Evolutionary conservation across 2,888 invertebrate species (phyloP).

Genomic region (Eupithecia vulgata): DNA sequence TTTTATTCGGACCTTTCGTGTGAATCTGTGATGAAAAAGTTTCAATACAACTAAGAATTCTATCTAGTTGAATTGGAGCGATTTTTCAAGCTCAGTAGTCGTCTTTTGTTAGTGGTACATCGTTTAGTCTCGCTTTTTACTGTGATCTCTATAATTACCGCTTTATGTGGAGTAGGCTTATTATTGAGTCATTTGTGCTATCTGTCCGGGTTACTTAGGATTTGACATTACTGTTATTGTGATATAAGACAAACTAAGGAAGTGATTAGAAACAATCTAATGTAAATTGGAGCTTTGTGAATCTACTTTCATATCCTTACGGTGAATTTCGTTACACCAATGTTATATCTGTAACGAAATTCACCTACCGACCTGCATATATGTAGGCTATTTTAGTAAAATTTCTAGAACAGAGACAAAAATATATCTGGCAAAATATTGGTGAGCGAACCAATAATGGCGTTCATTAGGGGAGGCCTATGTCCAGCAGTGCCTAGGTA

Average conservation of each 20-base stretch:
- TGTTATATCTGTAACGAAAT: no score
- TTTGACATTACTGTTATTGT: background rate
- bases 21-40: slow-evolving; percentile 61
- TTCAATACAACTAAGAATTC: slow-evolving; percentile 54
- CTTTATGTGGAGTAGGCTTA: slow-evolving; percentile 51
- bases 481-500: no score
- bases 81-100: slow-evolving; percentile 83
- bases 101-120: slow-evolving; percentile 74
- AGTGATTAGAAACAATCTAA: background rate
- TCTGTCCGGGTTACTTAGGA: slow-evolving; percentile 1
- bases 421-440: no score
- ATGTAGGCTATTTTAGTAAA: no score
- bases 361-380: no score
- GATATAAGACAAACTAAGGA: background rate
- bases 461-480: no score
- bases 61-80: slow-evolving; percentile 76
- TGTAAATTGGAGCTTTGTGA: background rate
- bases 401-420: no score
- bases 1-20: slow-evolving; percentile 61
- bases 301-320: background rate
- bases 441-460: no score
- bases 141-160: slow-evolving; percentile 65
- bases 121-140: slow-evolving; percentile 61
- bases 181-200: slow-evolving; percentile 13
- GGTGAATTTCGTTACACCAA: no score